Conservation (phyloP, 2,113 vertebrate genomes). For the Corythoichthys intestinalis region DNA sequence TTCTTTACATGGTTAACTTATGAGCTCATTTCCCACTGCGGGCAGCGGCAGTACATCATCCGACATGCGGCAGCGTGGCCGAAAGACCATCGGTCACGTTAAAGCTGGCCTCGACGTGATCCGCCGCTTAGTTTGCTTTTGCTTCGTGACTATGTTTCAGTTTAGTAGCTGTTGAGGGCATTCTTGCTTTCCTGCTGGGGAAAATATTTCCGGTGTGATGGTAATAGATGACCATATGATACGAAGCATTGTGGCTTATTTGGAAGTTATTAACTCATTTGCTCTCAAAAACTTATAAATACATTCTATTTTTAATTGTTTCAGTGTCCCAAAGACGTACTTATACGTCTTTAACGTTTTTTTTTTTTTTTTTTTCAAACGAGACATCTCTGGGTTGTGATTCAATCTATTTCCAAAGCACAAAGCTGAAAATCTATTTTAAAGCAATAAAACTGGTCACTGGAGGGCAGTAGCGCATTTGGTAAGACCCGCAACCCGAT, state of each 20-base stretch:
- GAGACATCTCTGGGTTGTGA: too few relatives aligned
- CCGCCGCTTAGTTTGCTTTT: neutral
- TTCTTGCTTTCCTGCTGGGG: slow-evolving; percentile 5
- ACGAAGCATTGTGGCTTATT: neutral
- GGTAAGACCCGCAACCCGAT: too few relatives aligned
- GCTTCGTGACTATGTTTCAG: slow-evolving; percentile 1
- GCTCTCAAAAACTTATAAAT: too few relatives aligned
- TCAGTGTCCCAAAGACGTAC: too few relatives aligned
- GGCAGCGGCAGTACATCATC: slow-evolving; percentile 14
- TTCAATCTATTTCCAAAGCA: too few relatives aligned
- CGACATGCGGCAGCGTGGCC: neutral
- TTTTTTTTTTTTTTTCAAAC: too few relatives aligned
- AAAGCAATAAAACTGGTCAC: too few relatives aligned
- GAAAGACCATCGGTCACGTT: slow-evolving; percentile 3
- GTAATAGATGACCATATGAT: neutral
- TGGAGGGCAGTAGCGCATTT: too few relatives aligned
- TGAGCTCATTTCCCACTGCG: slow-evolving; percentile 18
- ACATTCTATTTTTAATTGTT: too few relatives aligned
- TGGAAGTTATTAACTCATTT: neutral
- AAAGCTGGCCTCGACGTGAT: neutral
- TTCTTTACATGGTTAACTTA: slow-evolving; percentile 28
- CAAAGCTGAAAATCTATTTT: too few relatives aligned
- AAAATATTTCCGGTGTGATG: neutral
- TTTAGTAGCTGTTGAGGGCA: slow-evolving; percentile 1
- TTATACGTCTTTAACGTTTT: too few relatives aligned